A percentile compares a stretch with the other conserved stretches of the same genome.
These are phyloP conservation scores for Papilio polytes DNA, from an alignment of 1,140 invertebrate genomes.

Conservation along the genomic window DNA sequence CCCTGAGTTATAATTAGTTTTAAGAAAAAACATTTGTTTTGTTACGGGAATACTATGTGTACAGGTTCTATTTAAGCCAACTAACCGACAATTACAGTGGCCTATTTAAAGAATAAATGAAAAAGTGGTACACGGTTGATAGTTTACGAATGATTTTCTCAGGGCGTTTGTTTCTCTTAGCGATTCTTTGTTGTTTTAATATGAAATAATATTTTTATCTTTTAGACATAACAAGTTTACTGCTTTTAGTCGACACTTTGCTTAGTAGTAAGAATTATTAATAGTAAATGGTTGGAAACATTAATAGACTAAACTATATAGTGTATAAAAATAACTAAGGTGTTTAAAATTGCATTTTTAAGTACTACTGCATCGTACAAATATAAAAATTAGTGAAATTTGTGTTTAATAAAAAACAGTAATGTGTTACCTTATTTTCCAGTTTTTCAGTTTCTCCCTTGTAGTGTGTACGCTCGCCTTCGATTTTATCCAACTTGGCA, in stretches of 20 bases:
- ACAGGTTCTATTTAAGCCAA: conserved; percentile 30
- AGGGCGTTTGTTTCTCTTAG: conserved; percentile 11
- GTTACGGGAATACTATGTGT: conserved; percentile 11
- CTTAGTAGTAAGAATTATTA: not conserved
- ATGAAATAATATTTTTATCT: not conserved
- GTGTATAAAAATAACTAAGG: too few species aligned
- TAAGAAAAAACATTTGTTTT: conserved; percentile 34
- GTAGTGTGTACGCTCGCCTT: conserved; percentile 92
- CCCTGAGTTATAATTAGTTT: conserved; percentile 5
- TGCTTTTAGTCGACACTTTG: not conserved
- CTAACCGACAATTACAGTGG: conserved; percentile 39
- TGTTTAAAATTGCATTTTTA: not conserved
- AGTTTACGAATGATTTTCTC: not conserved
- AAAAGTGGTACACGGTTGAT: not conserved
- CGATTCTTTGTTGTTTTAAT: not conserved
- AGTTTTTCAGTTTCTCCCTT: conserved; percentile 95
- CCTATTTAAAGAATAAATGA: conserved; percentile 33
- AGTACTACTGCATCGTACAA: too few species aligned
- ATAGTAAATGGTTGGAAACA: not conserved
- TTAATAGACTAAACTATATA: not conserved
- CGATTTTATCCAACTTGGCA: conserved; percentile 92
- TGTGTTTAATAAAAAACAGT: not conserved
- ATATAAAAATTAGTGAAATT: too few species aligned
- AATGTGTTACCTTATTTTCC: conserved; percentile 92
- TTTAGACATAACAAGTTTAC: not conserved